phyloP scores from a whole-genome alignment of 2,113 vertebrate genomes.

The Lycocorax pyrrhopterus region DNA sequence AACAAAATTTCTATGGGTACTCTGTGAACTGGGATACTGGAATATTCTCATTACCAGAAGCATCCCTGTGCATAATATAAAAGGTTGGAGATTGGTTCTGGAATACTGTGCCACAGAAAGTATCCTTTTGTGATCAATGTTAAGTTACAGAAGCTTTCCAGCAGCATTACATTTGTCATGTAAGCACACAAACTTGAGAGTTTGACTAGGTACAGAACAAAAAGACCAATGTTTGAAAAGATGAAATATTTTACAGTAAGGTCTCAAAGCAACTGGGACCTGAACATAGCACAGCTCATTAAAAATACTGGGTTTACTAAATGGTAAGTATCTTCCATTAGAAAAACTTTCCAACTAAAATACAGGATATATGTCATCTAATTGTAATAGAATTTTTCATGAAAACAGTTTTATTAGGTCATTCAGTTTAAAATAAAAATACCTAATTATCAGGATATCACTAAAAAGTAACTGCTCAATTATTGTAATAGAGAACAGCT shows the following conservation, averaged over 20 bases:
- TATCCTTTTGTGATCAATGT: not conserved
- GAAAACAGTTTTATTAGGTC: not conserved
- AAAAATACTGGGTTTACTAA: not conserved
- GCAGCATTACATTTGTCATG: not conserved
- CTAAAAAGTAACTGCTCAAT: not conserved
- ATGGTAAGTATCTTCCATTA: not conserved
- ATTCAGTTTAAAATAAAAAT: not conserved
- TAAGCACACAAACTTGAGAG: not conserved
- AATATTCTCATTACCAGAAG: not conserved
- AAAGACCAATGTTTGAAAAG: not conserved
- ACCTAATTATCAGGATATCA: not conserved
- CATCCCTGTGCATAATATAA: not conserved
- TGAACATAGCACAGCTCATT: not conserved
- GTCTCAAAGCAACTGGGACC: not conserved
- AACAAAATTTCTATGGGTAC: not conserved
- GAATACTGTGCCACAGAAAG: not conserved
- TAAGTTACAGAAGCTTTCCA: not conserved
- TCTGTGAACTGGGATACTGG: not conserved
- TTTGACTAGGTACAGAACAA: not conserved
- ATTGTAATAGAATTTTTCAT: not conserved
- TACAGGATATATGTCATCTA: not conserved
- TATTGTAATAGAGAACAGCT: not conserved
- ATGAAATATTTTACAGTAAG: not conserved
- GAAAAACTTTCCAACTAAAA: not conserved
- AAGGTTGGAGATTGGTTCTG: not conserved